A percentile compares a stretch with the other conserved stretches of the same genome.
phyloP scores from a whole-genome alignment of 1,140 invertebrate genomes.

The Philopotamus ludificatus region DNA sequence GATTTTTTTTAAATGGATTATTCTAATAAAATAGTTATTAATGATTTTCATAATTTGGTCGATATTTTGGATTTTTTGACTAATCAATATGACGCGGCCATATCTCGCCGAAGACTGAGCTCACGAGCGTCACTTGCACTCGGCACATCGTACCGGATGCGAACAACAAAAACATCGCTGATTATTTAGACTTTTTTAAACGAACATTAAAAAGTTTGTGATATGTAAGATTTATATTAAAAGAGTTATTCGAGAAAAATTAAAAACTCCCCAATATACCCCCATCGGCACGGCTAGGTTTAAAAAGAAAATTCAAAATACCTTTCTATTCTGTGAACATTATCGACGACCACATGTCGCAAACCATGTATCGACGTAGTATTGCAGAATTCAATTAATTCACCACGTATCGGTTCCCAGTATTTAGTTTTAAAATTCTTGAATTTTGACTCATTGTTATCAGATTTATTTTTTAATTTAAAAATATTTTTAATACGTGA shows the following conservation, averaged over 20 bases:
- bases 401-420: slow-evolving; percentile 3
- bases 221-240: neutral
- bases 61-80: too few relatives aligned
- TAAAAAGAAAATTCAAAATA: too few relatives aligned
- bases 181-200: neutral
- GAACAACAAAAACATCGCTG: too few relatives aligned
- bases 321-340: slow-evolving; percentile 13
- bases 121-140: too few relatives aligned
- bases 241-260: neutral
- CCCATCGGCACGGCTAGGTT: too few relatives aligned
- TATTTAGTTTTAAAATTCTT: neutral
- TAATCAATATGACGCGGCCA: too few relatives aligned
- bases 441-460: neutral
- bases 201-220: neutral
- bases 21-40: too few relatives aligned
- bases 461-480: neutral
- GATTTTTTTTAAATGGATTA: too few relatives aligned
- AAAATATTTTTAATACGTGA: neutral
- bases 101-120: too few relatives aligned
- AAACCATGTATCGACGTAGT: slow-evolving; percentile 15
- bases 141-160: too few relatives aligned
- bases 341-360: neutral
- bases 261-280: too few relatives aligned
- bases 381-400: slow-evolving; percentile 1
- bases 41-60: too few relatives aligned